These are phyloP conservation scores for Alosa alosa DNA, from an alignment of 2,113 vertebrate species.

Conservation along the genomic window DNA sequence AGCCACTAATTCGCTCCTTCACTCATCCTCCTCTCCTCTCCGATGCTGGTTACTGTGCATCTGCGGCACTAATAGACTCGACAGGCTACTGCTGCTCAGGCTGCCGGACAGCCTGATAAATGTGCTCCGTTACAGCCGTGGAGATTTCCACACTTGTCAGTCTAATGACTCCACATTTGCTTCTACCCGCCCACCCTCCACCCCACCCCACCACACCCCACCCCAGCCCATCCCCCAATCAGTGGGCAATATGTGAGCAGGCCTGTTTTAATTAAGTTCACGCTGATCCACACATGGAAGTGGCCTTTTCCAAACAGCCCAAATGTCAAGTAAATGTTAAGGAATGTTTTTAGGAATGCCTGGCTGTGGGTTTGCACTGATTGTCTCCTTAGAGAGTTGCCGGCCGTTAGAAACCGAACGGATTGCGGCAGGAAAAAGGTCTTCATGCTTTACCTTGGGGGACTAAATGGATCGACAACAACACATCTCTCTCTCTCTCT, in stretches of 20 bases:
- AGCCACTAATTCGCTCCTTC: neutral
- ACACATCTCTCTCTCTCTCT: neutral
- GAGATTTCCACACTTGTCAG: neutral
- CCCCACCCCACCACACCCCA: too few relatives aligned
- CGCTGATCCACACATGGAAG: slow-evolving; percentile 28
- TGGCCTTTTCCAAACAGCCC: slow-evolving; percentile 35
- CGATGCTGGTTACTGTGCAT: neutral
- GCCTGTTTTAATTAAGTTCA: slow-evolving; percentile 34
- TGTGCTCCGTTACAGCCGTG: neutral
- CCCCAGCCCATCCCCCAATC: neutral
- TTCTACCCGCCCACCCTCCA: neutral
- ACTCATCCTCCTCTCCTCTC: slow-evolving; percentile 12
- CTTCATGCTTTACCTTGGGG: neutral
- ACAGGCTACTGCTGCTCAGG: too few relatives aligned
- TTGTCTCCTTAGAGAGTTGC: slow-evolving; percentile 35
- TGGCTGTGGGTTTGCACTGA: neutral
- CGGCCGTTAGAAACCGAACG: neutral
- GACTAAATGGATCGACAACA: neutral
- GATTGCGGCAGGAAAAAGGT: neutral
- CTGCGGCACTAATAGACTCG: neutral
- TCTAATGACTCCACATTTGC: too few relatives aligned
- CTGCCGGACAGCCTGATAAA: neutral
- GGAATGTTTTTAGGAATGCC: slow-evolving; percentile 32
- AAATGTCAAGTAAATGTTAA: slow-evolving; percentile 42
- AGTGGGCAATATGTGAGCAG: neutral